Evolutionary conservation across 2,888 invertebrate genomes (phyloP).

Genomic region (Meliscaeva auricollis): DNA sequence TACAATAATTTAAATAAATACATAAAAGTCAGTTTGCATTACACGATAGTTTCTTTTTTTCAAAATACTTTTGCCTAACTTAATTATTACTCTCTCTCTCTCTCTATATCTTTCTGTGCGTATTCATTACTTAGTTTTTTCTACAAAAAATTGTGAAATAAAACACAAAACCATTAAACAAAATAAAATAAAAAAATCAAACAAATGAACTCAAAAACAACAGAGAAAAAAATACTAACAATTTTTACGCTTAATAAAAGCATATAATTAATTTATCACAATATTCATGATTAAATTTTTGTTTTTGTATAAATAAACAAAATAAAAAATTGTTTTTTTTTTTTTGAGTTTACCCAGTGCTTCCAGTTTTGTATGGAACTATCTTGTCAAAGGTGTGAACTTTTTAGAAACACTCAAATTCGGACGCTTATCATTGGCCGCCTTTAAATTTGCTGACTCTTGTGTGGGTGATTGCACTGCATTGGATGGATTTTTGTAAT

Average conservation of each 20-base stretch:
- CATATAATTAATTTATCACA: slow-evolving; percentile 56
- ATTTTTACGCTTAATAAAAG: slow-evolving; percentile 51
- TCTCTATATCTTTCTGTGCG: slow-evolving; percentile 36
- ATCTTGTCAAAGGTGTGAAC: slow-evolving; percentile 41
- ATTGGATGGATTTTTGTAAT: slow-evolving; percentile 56
- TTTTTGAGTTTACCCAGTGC: slow-evolving; percentile 22
- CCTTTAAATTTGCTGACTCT: slow-evolving; percentile 23
- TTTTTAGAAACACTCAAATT: slow-evolving; percentile 36
- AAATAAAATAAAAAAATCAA: neutral
- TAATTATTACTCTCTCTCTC: neutral
- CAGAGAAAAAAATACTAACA: slow-evolving; percentile 6
- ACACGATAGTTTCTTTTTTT: neutral
- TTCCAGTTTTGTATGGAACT: slow-evolving; percentile 31
- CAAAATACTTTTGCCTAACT: neutral
- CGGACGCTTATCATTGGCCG: slow-evolving; percentile 34
- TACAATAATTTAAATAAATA: slow-evolving; percentile 29
- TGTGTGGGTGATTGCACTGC: slow-evolving; percentile 21
- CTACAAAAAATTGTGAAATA: slow-evolving; percentile 12
- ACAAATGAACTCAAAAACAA: neutral
- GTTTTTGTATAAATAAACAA: slow-evolving; percentile 5
- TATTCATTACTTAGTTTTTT: slow-evolving; percentile 3
- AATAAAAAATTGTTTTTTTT: neutral
- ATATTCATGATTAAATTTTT: slow-evolving; percentile 45
- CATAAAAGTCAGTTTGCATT: slow-evolving; percentile 31
- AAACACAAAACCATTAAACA: slow-evolving; percentile 8